Evolutionary conservation across 2,888 invertebrate genomes (phyloP).

Genomic region (Dioctria rufipes): DNA sequence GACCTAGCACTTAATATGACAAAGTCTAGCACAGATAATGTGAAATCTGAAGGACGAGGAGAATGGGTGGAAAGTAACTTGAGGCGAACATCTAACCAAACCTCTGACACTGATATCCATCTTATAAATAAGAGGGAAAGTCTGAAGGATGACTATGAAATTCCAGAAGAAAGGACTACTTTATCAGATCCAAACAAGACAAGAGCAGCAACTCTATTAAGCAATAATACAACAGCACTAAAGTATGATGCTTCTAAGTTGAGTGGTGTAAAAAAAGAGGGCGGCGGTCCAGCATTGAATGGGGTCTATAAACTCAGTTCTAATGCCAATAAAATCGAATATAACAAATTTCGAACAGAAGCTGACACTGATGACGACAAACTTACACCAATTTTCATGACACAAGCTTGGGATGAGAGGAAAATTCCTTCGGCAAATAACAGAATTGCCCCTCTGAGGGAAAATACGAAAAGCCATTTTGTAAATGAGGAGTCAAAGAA

Average conservation of each 20-base stretch:
- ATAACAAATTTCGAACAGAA: conserved; percentile 20
- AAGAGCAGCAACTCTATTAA: not conserved
- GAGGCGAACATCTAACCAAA: not conserved
- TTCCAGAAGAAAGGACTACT: not conserved
- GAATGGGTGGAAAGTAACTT: not conserved
- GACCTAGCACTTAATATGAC: conserved; percentile 70
- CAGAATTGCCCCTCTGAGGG: conserved; percentile 22
- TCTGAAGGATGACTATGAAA: conserved; percentile 10
- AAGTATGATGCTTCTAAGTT: conserved; percentile 17
- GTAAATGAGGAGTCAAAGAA: conserved; percentile 41
- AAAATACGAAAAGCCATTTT: not conserved
- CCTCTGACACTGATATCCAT: not conserved
- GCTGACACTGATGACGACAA: not conserved
- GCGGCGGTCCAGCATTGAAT: not conserved
- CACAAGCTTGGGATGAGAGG: conserved; percentile 3
- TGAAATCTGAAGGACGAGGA: not conserved
- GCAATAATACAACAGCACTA: not conserved
- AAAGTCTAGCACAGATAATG: conserved; percentile 24
- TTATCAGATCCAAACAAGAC: not conserved
- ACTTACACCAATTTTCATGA: conserved; percentile 9
- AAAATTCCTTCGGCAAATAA: not conserved
- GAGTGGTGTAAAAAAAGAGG: not conserved
- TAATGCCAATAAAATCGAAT: conserved; percentile 48
- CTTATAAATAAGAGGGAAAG: conserved; percentile 25
- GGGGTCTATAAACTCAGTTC: conserved; percentile 19